phyloP scores from a whole-genome alignment of 2,888 invertebrate genomes.

The Corbicula japonica region DNA sequence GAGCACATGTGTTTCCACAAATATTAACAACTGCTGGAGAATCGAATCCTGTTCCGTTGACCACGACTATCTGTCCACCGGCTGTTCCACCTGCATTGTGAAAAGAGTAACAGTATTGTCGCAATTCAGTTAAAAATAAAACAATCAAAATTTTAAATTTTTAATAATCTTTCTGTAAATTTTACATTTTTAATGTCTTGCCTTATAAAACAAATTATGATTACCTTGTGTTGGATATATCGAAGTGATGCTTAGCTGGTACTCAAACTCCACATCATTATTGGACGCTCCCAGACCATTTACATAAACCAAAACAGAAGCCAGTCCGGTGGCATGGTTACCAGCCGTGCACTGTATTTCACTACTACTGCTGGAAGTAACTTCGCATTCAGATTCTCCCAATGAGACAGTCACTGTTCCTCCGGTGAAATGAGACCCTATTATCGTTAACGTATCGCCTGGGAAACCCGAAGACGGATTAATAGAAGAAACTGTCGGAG shows the following conservation, averaged over 20 bases:
- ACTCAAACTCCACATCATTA: constrained; percentile 60
- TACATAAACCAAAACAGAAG: constrained; percentile 44
- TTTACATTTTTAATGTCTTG: too few relatives aligned
- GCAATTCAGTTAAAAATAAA: constrained; percentile 37
- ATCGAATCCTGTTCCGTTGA: constrained; percentile 66
- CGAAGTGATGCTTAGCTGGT: constrained; percentile 51
- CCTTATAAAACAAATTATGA: too few relatives aligned
- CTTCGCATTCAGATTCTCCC: constrained; percentile 62
- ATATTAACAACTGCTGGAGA: constrained; percentile 60
- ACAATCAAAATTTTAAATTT: too few relatives aligned
- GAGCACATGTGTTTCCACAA: constrained; percentile 66
- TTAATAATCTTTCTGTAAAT: too few relatives aligned
- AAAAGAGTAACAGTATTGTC: constrained; percentile 68
- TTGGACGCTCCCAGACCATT: constrained; percentile 45
- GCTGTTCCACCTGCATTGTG: constrained; percentile 59
- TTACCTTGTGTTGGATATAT: constrained; percentile 67
- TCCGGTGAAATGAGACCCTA: constrained; percentile 64
- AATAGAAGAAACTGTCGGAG: constrained; percentile 65
- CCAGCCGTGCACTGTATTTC: constrained; percentile 55
- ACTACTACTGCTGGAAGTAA: constrained; percentile 38
- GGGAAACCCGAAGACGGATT: constrained; percentile 64
- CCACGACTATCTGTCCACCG: constrained; percentile 53
- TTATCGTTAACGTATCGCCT: constrained; percentile 64
- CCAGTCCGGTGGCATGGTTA: constrained; percentile 47
- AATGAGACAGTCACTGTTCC: constrained; percentile 37